Percentiles rank a stretch among this genome's conserved stretches.
Evolutionary conservation across 2,888 invertebrate species (phyloP).

Genomic region (Aphrophora alni): DNA sequence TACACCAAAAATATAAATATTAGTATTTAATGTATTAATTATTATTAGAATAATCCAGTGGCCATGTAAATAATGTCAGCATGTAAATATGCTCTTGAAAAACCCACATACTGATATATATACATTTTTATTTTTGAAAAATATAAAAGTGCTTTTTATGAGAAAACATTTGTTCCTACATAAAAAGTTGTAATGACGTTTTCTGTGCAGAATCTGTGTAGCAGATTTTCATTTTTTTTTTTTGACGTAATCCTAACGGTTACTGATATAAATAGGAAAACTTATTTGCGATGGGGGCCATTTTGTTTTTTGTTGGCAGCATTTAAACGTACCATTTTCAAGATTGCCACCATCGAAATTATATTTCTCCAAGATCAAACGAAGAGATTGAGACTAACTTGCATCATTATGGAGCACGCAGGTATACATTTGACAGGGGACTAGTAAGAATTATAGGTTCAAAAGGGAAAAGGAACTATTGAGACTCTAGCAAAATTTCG

Average conservation of each 20-base stretch:
- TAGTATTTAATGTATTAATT: no score
- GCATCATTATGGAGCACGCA: neutral
- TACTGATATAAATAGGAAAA: slow-evolving; percentile 20
- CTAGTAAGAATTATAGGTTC: no score
- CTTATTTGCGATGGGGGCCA: slow-evolving; percentile 11
- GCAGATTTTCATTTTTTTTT: neutral
- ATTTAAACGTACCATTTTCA: slow-evolving; percentile 11
- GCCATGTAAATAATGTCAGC: no score
- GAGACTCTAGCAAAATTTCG: no score
- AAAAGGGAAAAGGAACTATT: no score
- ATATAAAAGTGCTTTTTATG: no score
- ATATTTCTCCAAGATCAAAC: slow-evolving; percentile 18
- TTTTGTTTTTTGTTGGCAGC: slow-evolving; percentile 17
- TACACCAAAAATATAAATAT: no score
- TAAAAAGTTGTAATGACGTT: neutral
- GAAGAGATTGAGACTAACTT: slow-evolving; percentile 18
- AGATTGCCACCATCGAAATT: slow-evolving; percentile 15
- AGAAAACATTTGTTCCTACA: neutral
- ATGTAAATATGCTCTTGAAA: no score
- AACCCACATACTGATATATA: no score
- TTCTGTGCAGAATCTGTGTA: neutral
- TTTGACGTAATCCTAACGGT: neutral
- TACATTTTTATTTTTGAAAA: no score
- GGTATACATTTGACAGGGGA: neutral
- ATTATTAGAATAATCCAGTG: no score